Evolutionary conservation across 1,140 invertebrate genomes (phyloP), one percentile per base, ranked within the genome.

Genomic region (Psix sp.): DNA sequence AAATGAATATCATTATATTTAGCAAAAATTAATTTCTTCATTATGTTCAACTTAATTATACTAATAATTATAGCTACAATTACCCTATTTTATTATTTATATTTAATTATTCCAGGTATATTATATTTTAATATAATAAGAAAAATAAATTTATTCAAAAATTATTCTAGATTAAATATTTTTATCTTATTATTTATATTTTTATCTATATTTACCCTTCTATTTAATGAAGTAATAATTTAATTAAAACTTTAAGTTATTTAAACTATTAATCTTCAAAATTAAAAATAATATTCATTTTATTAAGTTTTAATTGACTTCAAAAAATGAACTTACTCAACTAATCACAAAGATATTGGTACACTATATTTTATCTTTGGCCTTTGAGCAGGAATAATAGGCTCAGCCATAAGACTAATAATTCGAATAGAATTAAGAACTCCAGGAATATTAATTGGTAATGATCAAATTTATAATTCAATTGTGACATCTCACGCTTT

Each of bases 311-410:
- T 59, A 45, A 36, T 31, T 33, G n/a, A n/a, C n/a, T n/a, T n/a
- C n/a, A n/a, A n/a, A n/a, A 63, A 89, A 88, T 90, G 88, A 84
- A 73, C 92, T 74, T 91, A 88, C 82, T 92, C 91, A 60, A 92
- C 91, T 74, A 93, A 93, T 87, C 92, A 93, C 87, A 93, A 93
- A 88, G 89, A 93, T 89, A 93, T 93, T 90, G 91, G 91, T 76
- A 92, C 90, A 35, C 82, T 93, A 86, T 93, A 93, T 88, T 92
- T 93, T 84, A 88, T 93, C 77, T 92, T 93, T 84, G 90, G 91
- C 11, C 85, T 90, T 70, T 92, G 90, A 88, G 66, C 90, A 20
- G 90, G 90, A 72, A 89, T 93, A 88, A 75, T 92, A 15, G 92
- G 92, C 42, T 88, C 89, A 20, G 88, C 88, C 5, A 73, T 92